These are phyloP conservation scores for Prorops nasuta DNA, from an alignment of 1,140 invertebrate species.

Conservation along the genomic window DNA sequence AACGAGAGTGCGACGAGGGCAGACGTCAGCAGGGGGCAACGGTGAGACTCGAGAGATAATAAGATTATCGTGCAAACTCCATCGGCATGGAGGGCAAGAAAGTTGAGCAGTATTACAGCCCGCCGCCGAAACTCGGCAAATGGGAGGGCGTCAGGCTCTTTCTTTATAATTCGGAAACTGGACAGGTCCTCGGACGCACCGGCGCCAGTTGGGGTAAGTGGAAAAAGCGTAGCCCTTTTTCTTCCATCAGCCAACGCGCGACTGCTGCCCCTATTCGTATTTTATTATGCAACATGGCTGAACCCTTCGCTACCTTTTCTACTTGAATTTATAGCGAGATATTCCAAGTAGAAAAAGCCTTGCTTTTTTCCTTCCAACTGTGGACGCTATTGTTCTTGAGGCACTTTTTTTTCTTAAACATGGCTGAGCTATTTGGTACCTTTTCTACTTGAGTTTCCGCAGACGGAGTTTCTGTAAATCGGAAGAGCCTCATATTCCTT, in stretches of 20 bases:
- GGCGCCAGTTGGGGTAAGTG: constrained; percentile 88
- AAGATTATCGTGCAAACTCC: constrained; percentile 12
- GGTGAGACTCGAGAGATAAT: background rate
- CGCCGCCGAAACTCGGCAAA: constrained; percentile 76
- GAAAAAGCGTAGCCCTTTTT: constrained; percentile 13
- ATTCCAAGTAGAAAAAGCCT: constrained; percentile 11
- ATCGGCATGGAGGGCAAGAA: constrained; percentile 73
- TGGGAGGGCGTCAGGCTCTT: constrained; percentile 83
- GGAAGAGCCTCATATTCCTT: too few species aligned
- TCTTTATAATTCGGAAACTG: constrained; percentile 85
- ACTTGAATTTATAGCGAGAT: too few species aligned
- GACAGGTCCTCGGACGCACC: constrained; percentile 83
- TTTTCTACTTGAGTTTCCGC: too few species aligned
- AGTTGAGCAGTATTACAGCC: constrained; percentile 74
- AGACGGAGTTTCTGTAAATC: too few species aligned
- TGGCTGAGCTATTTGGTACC: too few species aligned
- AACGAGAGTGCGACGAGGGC: constrained; percentile 11
- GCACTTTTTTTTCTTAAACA: too few species aligned
- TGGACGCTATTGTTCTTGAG: too few species aligned
- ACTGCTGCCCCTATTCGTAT: too few species aligned
- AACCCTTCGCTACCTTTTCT: too few species aligned
- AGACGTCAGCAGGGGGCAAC: constrained; percentile 1
- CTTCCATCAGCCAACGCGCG: too few species aligned
- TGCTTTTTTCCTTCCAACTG: background rate
- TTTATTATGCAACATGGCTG: too few species aligned